Evolutionary conservation across 2,888 invertebrate genomes (phyloP), one percentile per base, ranked within the genome.

Genomic region (Philaethria dido): DNA sequence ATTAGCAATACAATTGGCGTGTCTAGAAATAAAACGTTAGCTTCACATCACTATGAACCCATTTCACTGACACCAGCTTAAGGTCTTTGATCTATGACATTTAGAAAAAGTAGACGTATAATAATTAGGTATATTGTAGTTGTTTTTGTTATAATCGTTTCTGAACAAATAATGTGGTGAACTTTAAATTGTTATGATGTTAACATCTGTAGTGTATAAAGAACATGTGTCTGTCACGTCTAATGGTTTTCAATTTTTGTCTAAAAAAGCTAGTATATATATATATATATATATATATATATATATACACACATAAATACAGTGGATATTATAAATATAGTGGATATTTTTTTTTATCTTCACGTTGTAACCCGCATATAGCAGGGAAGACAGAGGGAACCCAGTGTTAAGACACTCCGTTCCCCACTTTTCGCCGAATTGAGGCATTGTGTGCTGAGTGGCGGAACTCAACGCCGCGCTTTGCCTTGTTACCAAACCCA

Each of bases 11-110:
- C 55, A 55, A 62, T 62, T 57, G 66, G 39, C 39, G 39, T 42
- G 22, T 39, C 14, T 57, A 22, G 39, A 9, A 52, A 69, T 62
- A 62, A 69, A 69, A 54, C 59, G 62, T 42, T 59, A 62, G 66
- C 62, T 66, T 60, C 62, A 48, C 66, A 69, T 66, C 45, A 66
- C 20, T 61, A 57, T 57, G 67, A 61, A 67, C 16, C 44, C 42
- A 52, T 66, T 62, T 57, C 62, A 42, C 65, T 64, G 50, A 57
- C 48, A 62, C 33, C 18, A 33, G 3, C 13, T 16, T 18, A 42
- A 50, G 64, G 64, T 65, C 64, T 65, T 65, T 65, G 64, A 59
- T 48, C 48, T 60, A 65, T 48, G 59, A 20, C 48, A 25, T 54
- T 39, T 42, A 39, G 42, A 65, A 59, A 50, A 16, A 39, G 6